Base-by-base conservation (phyloP, 2,888 invertebrate genomes). In the Plagodis pulveraria region DNA sequence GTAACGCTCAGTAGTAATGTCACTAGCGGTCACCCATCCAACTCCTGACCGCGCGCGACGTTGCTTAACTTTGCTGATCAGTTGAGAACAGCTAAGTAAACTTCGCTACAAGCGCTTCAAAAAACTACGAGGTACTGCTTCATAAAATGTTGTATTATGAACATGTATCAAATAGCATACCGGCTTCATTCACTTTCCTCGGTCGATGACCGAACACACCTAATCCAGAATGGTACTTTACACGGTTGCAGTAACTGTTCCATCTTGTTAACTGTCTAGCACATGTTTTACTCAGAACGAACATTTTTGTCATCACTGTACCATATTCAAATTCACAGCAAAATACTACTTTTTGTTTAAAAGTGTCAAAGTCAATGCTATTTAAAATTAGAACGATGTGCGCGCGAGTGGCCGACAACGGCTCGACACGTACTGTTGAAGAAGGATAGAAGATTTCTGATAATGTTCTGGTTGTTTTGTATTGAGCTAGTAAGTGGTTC, bases 201-300 rank as follows among this genome's bases (percentile, higher is more conserved):
- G 93, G 91, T 80, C 93, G 93, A 86, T 94, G 94, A 40, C 95
- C 95, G 78, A 94, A 94, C 72, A 94, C 94, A 51, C 94, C 94
- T 58, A 79, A 80, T 66, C 93, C 93, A 65, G 94, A 94, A 74
- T 94, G 94, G 73, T 95, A 94, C 53, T 78, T 79, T 63, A 81
- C 56, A 51, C 84, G 8, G 10, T 5, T 72, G 63, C 74, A 73
- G 58, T 61, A 67, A 69, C 57, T 80, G 78, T 80, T 86, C 81
- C 85, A 86, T 67, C 63, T 72, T 59, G 76, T 70, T 69, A 84
- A 57, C 64, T 78, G 81, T 77, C 82, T 83, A 78, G 72, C 76
- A 80, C 82, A 75, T 67, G 81, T 80, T 78, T 80, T 85, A 60
- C 58, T 71, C 22, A 85, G 76, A 60, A 72, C 68, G 59, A 85